Base-by-base conservation (phyloP, 2,113 vertebrate species). In the Ursus arctos region DNA sequence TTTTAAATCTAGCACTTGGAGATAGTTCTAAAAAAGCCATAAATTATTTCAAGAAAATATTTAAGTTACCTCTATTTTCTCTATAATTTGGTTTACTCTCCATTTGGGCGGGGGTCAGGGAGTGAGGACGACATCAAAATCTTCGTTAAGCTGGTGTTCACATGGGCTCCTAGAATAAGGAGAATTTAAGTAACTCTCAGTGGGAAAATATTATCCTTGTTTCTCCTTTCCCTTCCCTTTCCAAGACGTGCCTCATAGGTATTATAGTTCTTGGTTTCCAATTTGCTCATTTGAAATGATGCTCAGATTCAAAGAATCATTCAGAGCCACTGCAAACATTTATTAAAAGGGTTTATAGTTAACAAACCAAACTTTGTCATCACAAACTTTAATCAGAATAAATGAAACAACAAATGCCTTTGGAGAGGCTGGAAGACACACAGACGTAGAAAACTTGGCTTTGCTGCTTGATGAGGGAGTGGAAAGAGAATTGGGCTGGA, bases 151-250 rank as follows among this genome's bases (percentile, higher is more conserved):
- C 12, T 40, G 65, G 36, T 88, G 71, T 84, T 69, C 61, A 69
- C 47, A 21, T 53, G 26, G 12, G 33, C 53, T 81, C 76, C 88
- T 18, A 84, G 36, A 93, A 85, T 55, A 91, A 63, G 88, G 63
- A 93, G 57, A 91, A 85, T 71, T 79, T 93, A 81, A 92, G 57
- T 40, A 74, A 40, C 51, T 90, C 91, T 91, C 47, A 63, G 18
- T 81, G 69, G 91, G 59, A 97, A 97, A 95, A 92, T 96, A 95
- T 84, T 95, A 93, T n/a, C 47, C 33, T 71, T 67, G 51, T 88
- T 88, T 59, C 77, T 94, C 57, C 59, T 89, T 95, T 72, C 24
- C 59, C 51, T 94, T 88, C 59, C 26, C 21, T 77, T 28, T 88
- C 81, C 94, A 95, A 97, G 91, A 59, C 43, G 72, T 84, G 59